phyloP scores from a whole-genome alignment of 2,113 vertebrate genomes.

The Rhegmatorhina hoffmannsi region DNA sequence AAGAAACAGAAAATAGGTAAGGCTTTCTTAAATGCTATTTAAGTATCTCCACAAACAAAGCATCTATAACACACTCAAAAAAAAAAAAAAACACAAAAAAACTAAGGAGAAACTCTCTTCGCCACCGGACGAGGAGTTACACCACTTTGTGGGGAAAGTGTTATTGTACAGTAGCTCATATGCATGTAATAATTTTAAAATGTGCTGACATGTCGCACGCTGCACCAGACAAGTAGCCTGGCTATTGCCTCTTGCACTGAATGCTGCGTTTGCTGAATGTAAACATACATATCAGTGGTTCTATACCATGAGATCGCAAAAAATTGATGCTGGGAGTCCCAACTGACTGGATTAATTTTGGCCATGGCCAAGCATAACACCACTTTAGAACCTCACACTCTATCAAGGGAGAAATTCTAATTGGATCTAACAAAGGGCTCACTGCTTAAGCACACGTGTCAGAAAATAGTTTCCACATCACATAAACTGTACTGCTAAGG shows the following conservation, averaged over 20 bases:
- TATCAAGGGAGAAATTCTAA: constrained; percentile 64
- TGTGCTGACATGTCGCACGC: background rate
- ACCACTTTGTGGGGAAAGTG: background rate
- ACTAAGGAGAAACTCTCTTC: background rate
- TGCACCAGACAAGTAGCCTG: background rate
- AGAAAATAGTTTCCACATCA: constrained; percentile 71
- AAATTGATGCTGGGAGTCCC: constrained; percentile 36
- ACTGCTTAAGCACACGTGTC: constrained; percentile 47
- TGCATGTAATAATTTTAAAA: background rate
- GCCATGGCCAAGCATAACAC: constrained; percentile 59
- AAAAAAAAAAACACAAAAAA: too few relatives aligned
- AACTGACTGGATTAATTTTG: constrained; percentile 54
- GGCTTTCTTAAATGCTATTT: background rate
- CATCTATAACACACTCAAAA: background rate
- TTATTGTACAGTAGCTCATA: background rate
- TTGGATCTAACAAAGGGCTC: constrained; percentile 66
- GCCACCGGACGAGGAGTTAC: background rate
- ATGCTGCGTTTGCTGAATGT: constrained; percentile 14
- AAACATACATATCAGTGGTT: constrained; percentile 50
- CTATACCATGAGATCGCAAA: constrained; percentile 13
- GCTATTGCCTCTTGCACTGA: constrained; percentile 13
- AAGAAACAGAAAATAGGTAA: background rate
- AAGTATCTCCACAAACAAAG: background rate
- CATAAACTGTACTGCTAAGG: constrained; percentile 49
- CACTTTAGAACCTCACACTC: constrained; percentile 48